Evolutionary conservation across 1,140 invertebrate species (phyloP).

Genomic region (Drosophila ohnishii): DNA sequence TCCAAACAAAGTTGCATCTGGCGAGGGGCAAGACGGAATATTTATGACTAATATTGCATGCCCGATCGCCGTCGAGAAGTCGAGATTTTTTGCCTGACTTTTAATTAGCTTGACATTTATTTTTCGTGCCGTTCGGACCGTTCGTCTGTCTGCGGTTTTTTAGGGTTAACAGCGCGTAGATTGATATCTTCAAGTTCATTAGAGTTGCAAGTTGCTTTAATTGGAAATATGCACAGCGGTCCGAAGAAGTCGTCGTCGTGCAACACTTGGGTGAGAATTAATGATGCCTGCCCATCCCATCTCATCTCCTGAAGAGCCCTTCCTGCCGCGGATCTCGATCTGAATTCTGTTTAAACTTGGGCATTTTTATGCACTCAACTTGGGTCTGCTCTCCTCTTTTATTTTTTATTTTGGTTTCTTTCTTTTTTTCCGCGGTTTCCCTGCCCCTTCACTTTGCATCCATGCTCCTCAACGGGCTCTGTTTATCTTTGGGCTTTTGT

Average conservation of each 20-base stretch:
- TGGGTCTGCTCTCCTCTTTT: constrained; percentile 8
- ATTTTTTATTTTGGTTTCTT: constrained; percentile 16
- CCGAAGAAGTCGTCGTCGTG: constrained; percentile 23
- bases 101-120: constrained; percentile 79
- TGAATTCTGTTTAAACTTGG: constrained; percentile 73
- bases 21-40: constrained; percentile 18
- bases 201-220: constrained; percentile 79
- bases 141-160: constrained; percentile 49
- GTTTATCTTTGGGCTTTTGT: constrained; percentile 52
- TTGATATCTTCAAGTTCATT: constrained; percentile 83
- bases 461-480: constrained; percentile 12
- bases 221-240: constrained; percentile 74
- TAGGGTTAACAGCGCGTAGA: constrained; percentile 81
- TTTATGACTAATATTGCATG: constrained; percentile 72
- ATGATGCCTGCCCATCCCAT: constrained; percentile 66
- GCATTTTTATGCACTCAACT: constrained; percentile 46
- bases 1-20: constrained; percentile 35
- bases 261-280: constrained; percentile 81
- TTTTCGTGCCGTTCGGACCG: constrained; percentile 42
- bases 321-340: constrained; percentile 36
- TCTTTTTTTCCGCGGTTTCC: constrained; percentile 16
- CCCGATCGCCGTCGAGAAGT: constrained; percentile 24
- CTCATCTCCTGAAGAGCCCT: background rate
- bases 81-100: constrained; percentile 42
- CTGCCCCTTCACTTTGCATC: constrained; percentile 30